A percentile compares a stretch with the other conserved stretches of the same genome.
Evolutionary conservation across 2,113 vertebrate species (phyloP).

Genomic region (Poeciliopsis turrubarensis): DNA sequence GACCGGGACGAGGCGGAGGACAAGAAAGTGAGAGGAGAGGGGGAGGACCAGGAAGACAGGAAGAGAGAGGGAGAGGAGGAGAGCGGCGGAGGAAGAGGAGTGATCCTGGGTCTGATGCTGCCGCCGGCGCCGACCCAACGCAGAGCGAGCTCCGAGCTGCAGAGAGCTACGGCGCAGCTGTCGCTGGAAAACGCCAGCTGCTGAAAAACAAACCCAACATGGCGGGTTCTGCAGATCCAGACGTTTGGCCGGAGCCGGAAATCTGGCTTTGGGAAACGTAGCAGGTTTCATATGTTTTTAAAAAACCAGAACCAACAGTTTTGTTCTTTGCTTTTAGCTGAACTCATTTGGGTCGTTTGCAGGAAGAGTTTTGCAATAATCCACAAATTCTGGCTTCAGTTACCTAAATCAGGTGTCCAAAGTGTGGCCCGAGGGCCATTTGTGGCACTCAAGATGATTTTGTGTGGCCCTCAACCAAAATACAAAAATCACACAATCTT

Average conservation of each 20-base stretch:
- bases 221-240: neutral
- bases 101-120: slow-evolving; percentile 58
- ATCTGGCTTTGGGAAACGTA: slow-evolving; percentile 5
- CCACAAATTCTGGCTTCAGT: neutral
- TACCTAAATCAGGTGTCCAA: too few species aligned
- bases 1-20: slow-evolving; percentile 80
- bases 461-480: too few species aligned
- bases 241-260: slow-evolving; percentile 1
- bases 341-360: neutral
- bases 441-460: too few species aligned
- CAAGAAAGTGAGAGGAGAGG: slow-evolving; percentile 84
- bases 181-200: slow-evolving; percentile 88
- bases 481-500: too few species aligned
- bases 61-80: slow-evolving; percentile 63
- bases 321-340: neutral
- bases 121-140: slow-evolving; percentile 71
- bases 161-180: slow-evolving; percentile 89
- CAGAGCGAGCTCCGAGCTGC: slow-evolving; percentile 87
- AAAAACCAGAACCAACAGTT: neutral
- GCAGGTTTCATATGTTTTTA: neutral
- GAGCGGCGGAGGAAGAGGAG: slow-evolving; percentile 35
- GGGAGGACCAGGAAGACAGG: slow-evolving; percentile 74
- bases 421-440: too few species aligned
- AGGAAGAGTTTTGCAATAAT: slow-evolving; percentile 22
- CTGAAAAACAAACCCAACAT: slow-evolving; percentile 58